Evolutionary conservation across 2,888 invertebrate species (phyloP).

Genomic region (Oscheius sp.): DNA sequence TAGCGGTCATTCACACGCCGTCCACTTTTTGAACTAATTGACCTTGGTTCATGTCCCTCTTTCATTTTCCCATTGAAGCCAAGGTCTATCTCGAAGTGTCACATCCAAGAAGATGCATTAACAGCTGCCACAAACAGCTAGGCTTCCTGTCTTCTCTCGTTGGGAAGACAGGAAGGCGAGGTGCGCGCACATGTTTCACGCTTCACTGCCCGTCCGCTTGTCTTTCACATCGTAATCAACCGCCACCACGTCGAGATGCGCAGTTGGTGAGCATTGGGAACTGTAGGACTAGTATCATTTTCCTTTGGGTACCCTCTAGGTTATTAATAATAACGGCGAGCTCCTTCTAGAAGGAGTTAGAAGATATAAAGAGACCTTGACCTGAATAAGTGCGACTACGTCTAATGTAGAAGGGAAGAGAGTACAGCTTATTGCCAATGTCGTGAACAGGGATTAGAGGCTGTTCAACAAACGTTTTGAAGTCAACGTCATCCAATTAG

Average conservation of each 20-base stretch:
- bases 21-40: conserved; percentile 13
- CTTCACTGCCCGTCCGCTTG: conserved; percentile 27
- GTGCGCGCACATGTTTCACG: conserved; percentile 27
- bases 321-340: not conserved
- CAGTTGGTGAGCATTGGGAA: conserved; percentile 2
- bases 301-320: not conserved
- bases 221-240: conserved; percentile 29
- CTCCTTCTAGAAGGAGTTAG: not conserved
- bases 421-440: too few species aligned
- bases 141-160: conserved; percentile 6
- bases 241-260: conserved; percentile 11
- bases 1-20: not conserved
- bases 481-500: too few species aligned
- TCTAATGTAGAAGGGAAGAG: too few species aligned
- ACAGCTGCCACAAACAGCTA: not conserved
- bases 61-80: too few species aligned
- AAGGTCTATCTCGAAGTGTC: too few species aligned
- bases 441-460: too few species aligned
- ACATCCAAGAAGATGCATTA: conserved; percentile 1
- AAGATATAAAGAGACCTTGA: not conserved
- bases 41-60: conserved; percentile 11
- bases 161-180: conserved; percentile 26
- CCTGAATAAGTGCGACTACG: too few species aligned
- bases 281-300: not conserved
- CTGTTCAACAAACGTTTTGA: too few species aligned